Base-by-base conservation (phyloP, 2,113 vertebrate genomes). In the Bos javanicus region DNA sequence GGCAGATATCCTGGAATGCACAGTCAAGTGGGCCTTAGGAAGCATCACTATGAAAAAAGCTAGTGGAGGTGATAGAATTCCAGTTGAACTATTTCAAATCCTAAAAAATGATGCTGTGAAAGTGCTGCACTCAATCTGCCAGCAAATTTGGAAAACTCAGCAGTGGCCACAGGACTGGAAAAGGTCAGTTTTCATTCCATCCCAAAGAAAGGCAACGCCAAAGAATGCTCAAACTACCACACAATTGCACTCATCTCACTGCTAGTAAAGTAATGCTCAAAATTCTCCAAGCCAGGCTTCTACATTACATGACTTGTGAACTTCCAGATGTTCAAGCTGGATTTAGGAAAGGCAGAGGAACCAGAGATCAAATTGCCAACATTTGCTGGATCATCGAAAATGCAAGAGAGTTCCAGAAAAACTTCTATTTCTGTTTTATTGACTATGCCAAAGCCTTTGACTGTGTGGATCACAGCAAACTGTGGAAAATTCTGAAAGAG, bases 331-430 rank as follows among this genome's bases (percentile, higher is more conserved):
- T 36, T 36, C 33, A 36, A 36, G 64, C 8, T 36, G 33, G 8
- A 21, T 36, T 67, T 36, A 36, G 33, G 17, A 67, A 36, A 67
- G 17, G 33, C 33, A 67, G 64, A 36, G 33, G 8, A 21, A 67
- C 64, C n/a, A 67, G 17, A 67, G 64, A 67, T 67, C 17, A 36
- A 36, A 36, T 21, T 36, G 8, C 9, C 16, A 67, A 67, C 8
- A n/a, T n/a, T 30, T 0, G 14, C 4, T 67, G 33, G 33, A 67
- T n/a, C 17, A 67, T 67, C 0, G 1, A 36, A 67, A 36, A 67
- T 36, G 8, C 33, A 67, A 36, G 64, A 36, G 17, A 67, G 8
- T 67, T 36, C 17, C 64, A 10, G 62, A n/a, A 67, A 67, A 67
- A 67, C 17, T 10, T 64, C 14, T 62, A 62, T 14, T 62, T 67